These are phyloP conservation scores for Protomyctophum bolini DNA, from an alignment of 2,113 vertebrate species.

Conservation along the genomic window DNA sequence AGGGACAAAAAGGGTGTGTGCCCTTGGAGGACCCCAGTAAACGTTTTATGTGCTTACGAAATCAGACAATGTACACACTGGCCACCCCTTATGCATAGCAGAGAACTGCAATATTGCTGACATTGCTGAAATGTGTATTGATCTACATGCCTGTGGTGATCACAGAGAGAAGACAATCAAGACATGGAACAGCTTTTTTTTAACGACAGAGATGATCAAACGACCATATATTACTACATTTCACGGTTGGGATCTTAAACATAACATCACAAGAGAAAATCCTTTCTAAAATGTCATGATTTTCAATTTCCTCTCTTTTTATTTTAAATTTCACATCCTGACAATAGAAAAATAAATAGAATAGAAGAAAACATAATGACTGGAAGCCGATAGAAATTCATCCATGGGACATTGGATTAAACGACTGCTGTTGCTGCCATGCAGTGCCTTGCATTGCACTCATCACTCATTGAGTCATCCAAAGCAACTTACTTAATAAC, in stretches of 20 bases:
- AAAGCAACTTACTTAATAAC: conserved; percentile 55
- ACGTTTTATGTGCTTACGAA: too few species aligned
- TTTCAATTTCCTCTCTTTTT: too few species aligned
- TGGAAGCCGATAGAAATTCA: conserved; percentile 7
- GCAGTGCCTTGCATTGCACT: conserved; percentile 22
- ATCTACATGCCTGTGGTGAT: conserved; percentile 24
- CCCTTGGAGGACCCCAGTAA: too few species aligned
- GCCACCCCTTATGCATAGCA: too few species aligned
- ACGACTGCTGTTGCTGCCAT: conserved; percentile 36
- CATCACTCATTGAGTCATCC: too few species aligned
- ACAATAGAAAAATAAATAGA: too few species aligned
- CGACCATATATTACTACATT: conserved; percentile 28
- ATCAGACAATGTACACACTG: too few species aligned
- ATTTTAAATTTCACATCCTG: too few species aligned
- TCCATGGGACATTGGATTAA: conserved; percentile 34
- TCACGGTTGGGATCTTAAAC: neutral
- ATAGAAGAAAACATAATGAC: too few species aligned
- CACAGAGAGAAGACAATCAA: neutral
- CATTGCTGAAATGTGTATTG: conserved; percentile 27
- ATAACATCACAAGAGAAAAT: neutral
- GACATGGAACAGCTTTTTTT: conserved; percentile 7
- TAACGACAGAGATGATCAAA: neutral
- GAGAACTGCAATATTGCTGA: conserved; percentile 34
- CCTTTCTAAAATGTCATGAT: neutral
- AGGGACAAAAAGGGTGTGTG: neutral